Conservation (phyloP, 2,888 invertebrate species). For the Seira musarum region DNA sequence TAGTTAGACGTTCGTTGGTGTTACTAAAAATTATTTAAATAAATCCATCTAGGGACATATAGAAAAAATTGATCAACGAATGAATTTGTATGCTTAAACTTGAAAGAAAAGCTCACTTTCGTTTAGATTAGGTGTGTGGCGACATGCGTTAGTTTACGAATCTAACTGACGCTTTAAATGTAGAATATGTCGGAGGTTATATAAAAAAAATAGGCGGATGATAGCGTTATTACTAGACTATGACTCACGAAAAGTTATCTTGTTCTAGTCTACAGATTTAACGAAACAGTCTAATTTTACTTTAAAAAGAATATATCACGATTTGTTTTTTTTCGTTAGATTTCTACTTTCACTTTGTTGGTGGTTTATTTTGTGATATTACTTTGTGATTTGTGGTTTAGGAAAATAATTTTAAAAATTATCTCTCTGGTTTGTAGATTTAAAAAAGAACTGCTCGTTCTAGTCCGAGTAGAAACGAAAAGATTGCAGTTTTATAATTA, state of each 20-base stretch:
- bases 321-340: neutral
- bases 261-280: too few species aligned
- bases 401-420: neutral
- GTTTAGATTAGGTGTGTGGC: too few species aligned
- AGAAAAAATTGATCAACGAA: too few species aligned
- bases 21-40: too few species aligned
- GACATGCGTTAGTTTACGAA: too few species aligned
- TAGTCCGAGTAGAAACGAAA: neutral
- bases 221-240: too few species aligned
- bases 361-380: conserved; percentile 53
- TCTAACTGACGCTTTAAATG: neutral
- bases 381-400: conserved; percentile 48
- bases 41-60: too few species aligned
- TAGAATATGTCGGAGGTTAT: conserved; percentile 58
- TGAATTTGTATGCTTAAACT: too few species aligned
- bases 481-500: neutral
- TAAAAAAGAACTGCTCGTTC: neutral
- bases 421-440: conserved; percentile 4
- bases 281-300: conserved; percentile 23
- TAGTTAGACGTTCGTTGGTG: too few species aligned
- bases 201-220: too few species aligned
- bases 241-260: too few species aligned
- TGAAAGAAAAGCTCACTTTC: too few species aligned
- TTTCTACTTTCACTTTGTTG: conserved; percentile 20
- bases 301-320: neutral